Percentiles rank a stretch among this genome's conserved stretches.
These are phyloP conservation scores for Cavia aperea DNA, from an alignment of 2,113 vertebrate species.

Conservation along the genomic window DNA sequence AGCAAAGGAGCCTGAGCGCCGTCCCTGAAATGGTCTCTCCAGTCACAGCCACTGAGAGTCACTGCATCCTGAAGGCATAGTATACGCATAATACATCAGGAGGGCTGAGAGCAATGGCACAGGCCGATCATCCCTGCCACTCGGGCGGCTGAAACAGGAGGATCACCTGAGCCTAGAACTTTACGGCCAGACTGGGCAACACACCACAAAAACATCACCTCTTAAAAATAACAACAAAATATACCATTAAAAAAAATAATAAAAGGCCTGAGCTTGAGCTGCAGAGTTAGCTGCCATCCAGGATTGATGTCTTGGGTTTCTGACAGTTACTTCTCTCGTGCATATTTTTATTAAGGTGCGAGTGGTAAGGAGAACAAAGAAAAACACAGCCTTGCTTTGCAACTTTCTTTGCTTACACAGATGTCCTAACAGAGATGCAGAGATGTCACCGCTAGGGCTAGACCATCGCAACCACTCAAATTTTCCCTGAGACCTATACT, in stretches of 20 bases:
- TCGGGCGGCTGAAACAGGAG: not conserved
- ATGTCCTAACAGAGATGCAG: not conserved
- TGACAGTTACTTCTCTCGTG: not conserved
- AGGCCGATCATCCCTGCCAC: not conserved
- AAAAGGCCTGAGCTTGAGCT: not conserved
- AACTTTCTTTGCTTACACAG: not conserved
- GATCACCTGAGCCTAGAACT: not conserved
- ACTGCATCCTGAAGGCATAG: not conserved
- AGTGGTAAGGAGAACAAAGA: not conserved
- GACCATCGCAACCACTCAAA: not conserved
- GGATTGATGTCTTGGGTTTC: not conserved
- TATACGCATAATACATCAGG: not conserved
- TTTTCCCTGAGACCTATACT: not conserved
- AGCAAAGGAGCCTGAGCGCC: not conserved
- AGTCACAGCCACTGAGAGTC: not conserved
- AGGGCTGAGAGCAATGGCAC: not conserved
- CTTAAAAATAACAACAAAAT: not conserved
- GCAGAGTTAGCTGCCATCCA: not conserved
- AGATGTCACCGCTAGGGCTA: not conserved
- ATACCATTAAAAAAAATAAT: no score
- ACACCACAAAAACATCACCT: not conserved
- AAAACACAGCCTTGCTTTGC: not conserved
- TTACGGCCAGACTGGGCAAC: not conserved
- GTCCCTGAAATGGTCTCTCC: not conserved
- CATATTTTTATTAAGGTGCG: not conserved